Evolutionary conservation across 2,113 vertebrate genomes (phyloP), one percentile per base, ranked within the genome.

Genomic region (Epinephelus cyanopodus): DNA sequence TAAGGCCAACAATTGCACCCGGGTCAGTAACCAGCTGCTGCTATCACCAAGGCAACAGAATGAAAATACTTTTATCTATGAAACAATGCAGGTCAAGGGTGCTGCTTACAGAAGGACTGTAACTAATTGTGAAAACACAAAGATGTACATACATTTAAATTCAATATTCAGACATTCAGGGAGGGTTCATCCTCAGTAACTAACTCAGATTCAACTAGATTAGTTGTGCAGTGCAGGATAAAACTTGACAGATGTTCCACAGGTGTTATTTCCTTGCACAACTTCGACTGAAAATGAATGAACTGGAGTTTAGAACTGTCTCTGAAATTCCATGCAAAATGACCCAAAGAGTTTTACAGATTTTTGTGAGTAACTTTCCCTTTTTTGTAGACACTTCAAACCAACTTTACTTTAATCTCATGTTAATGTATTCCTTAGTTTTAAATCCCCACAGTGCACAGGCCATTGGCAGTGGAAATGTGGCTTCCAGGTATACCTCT

Each of bases 1-100:
- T 7, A 99, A 99, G 90, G 98, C 99, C 65, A 96, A 82, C 87
- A 99, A 99, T 93, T 99, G 99, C 95, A 99, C 98, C 61, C 96
- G 97, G 98, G 98, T 99, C 95, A 90, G 17, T 94, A 76, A 52
- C 14, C 23, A 5, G 14, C 19, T 37, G 3, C 5, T 0, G 2
- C 17, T 53, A 54, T 74, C 39, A 5, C 80, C 17, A 5, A 10
- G 53, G 74, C 70, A 71, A 84, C 60, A 48, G 12, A 54, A 27
- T 33, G n/a, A 54, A 47, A 39, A 19, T 15, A 19, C n/a, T 47
- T 48, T 33, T 25, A 33, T 18, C 11, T 27, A 13, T 10, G n/a
- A 27, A 45, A 53, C 54, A 70, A 56, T 27, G 42, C 1, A 4
- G 3, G 58, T 48, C 50, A 58, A 76, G 47, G 71, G 12, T 47